A percentile compares a stretch with the other conserved stretches of the same genome.
These are phyloP conservation scores for Dinoponera quadriceps DNA, from an alignment of 1,140 invertebrate species.

Conservation along the genomic window DNA sequence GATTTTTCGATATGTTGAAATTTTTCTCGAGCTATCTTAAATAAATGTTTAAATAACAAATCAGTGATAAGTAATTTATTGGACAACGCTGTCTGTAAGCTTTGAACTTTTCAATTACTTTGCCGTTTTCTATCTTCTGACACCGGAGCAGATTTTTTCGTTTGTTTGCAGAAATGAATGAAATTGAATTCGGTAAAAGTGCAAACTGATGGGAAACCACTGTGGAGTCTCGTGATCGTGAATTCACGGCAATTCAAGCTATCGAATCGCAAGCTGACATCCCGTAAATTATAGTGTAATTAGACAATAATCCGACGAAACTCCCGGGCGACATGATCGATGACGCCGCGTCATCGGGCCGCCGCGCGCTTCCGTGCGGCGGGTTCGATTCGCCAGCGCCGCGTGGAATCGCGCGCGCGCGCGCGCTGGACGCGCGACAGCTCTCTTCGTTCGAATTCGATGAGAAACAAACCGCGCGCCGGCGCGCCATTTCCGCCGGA, in stretches of 20 bases:
- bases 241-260: neutral
- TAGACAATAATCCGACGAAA: slow-evolving; percentile 18
- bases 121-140: no score
- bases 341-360: slow-evolving; percentile 13
- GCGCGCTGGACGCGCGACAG: slow-evolving; percentile 10
- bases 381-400: slow-evolving; percentile 3
- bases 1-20: no score
- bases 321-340: slow-evolving; percentile 33
- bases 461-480: slow-evolving; percentile 31
- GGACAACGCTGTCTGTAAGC: no score
- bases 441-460: slow-evolving; percentile 38
- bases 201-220: no score
- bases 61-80: no score
- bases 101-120: no score
- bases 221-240: slow-evolving; percentile 10
- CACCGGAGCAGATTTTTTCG: no score
- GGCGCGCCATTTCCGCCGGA: slow-evolving; percentile 28
- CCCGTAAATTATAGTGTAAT: slow-evolving; percentile 14
- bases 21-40: no score
- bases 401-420: neutral
- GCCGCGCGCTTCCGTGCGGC: slow-evolving; percentile 27
- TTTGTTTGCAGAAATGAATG: neutral
- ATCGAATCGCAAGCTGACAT: no score
- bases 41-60: no score
- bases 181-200: no score